Evolutionary conservation across 2,888 invertebrate genomes (phyloP).

Genomic region (Gryllus longicercus): DNA sequence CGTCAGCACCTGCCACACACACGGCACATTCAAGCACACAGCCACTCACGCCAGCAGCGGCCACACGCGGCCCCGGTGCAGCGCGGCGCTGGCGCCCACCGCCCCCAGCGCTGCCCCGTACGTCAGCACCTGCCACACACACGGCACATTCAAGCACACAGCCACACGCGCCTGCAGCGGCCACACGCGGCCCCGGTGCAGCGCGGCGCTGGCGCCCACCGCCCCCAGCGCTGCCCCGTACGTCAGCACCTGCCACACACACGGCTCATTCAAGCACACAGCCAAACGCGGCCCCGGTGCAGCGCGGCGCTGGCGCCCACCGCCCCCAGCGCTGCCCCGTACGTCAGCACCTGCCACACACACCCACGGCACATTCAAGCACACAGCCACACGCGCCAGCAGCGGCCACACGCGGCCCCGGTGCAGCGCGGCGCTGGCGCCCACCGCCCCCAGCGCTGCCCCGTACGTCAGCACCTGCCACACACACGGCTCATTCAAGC

Average conservation of each 20-base stretch:
- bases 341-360: background rate
- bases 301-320: background rate
- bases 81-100: background rate
- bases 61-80: background rate
- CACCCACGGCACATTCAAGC: too few species aligned
- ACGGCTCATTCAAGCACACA: too few species aligned
- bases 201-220: background rate
- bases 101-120: background rate
- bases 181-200: background rate
- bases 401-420: background rate
- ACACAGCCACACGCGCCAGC: background rate
- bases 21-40: too few species aligned
- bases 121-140: background rate
- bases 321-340: background rate
- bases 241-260: background rate
- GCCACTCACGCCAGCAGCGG: background rate
- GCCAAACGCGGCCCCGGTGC: background rate
- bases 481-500: too few species aligned
- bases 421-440: background rate
- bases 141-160: too few species aligned
- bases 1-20: background rate
- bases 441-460: background rate
- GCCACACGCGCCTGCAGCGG: background rate
- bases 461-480: background rate
- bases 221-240: background rate